phyloP scores from a whole-genome alignment of 2,888 invertebrate genomes.

The Ophonus ardosiacus region DNA sequence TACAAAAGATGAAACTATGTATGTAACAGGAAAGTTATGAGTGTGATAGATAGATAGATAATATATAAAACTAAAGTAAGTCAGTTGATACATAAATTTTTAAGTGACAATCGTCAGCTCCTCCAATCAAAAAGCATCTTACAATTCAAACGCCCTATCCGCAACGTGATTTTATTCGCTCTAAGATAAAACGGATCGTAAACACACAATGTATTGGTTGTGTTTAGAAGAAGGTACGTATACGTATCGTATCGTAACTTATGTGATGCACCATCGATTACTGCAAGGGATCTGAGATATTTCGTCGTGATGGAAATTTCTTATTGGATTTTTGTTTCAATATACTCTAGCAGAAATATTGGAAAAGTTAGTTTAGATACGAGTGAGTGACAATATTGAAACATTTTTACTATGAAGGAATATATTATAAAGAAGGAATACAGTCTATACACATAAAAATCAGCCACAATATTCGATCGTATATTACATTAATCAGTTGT shows the following conservation, averaged over 20 bases:
- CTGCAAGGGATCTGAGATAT: neutral
- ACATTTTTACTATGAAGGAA: neutral
- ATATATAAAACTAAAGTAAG: too few relatives aligned
- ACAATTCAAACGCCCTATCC: neutral
- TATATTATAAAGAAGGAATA: neutral
- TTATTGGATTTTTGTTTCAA: conserved; percentile 31
- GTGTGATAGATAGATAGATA: too few relatives aligned
- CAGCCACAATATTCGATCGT: neutral
- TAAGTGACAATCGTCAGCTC: neutral
- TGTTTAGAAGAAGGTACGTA: neutral
- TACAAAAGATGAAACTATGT: too few relatives aligned
- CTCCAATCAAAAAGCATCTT: neutral
- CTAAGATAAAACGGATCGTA: neutral
- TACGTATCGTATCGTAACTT: too few relatives aligned
- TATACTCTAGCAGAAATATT: conserved; percentile 19
- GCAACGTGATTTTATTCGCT: neutral
- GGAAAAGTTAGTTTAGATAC: conserved; percentile 3
- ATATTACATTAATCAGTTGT: too few relatives aligned
- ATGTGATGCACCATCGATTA: neutral
- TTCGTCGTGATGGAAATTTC: neutral
- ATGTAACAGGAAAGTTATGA: too few relatives aligned
- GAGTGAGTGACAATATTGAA: conserved; percentile 13
- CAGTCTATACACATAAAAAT: neutral
- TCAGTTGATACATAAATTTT: too few relatives aligned
- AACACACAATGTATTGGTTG: neutral